Base-by-base conservation (phyloP, 2,113 vertebrate species). In the Beaufortia kweichowensis region DNA sequence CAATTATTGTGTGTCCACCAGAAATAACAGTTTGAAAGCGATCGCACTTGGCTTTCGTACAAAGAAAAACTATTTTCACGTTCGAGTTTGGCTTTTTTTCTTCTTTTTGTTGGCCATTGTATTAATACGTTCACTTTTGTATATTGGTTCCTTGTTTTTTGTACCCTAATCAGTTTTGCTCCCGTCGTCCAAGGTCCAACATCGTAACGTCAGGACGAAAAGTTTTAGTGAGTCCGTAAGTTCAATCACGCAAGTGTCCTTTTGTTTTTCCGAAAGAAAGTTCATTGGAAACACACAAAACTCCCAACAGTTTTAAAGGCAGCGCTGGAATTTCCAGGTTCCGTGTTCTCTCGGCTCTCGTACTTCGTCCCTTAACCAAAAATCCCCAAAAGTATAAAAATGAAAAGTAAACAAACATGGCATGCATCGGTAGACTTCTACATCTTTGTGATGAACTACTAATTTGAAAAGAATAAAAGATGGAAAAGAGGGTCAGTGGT, bases 11-110 rank as follows among this genome's bases (percentile, higher is more conserved):
- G 92, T 90, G 95, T 94, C 92, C 90, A 87, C 92, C 92, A 89
- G 93, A 93, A 94, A 91, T 92, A 94, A 94, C 94, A 94, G 93
- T 93, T 93, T 94, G 90, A 93, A 94, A 95, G 94, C 92, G 89
- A 91, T 89, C 90, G 91, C 91, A 87, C 92, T 87, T 91, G 92
- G 91, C 93, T 94, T 92, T 95, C 84, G 84, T 93, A 95, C 92
- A 91, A 91, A 93, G 88, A 85, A 84, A 90, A 89, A 87, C 79
- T 65, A 84, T 87, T 84, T 85, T 85, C 84, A 82, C 56, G 28
- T 60, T 62, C 75, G 79, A 84, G 82, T 88, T 90, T 86, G 77
- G 87, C 80, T 85, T 91, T 68, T 82, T 86, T 81, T 66, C 62
- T 65, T 21, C 17, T 62, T 41, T 84, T 85, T 76, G 80, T 85